Evolutionary conservation across 2,888 invertebrate species (phyloP).

Genomic region (Sinopyrophorus schimmeli): DNA sequence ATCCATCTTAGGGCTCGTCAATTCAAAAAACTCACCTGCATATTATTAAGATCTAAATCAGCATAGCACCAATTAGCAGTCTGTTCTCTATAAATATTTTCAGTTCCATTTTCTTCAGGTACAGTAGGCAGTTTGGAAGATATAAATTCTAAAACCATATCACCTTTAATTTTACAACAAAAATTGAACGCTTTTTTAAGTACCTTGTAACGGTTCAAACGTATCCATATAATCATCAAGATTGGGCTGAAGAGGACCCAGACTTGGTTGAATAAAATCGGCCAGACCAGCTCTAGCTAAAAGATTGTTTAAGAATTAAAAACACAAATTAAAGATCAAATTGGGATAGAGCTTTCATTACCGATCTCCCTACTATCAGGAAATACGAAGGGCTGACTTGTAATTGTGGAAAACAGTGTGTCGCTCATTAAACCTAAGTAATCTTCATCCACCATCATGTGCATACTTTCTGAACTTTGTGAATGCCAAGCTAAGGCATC

Average conservation of each 20-base stretch:
- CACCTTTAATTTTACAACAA: constrained; percentile 1
- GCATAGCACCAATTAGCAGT: constrained; percentile 42
- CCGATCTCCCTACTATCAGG: constrained; percentile 97
- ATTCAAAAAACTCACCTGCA: constrained; percentile 22
- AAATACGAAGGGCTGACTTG: constrained; percentile 90
- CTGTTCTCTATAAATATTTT: constrained; percentile 35
- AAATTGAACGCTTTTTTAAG: constrained; percentile 21
- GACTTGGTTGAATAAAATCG: constrained; percentile 97
- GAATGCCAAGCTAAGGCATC: constrained; percentile 75
- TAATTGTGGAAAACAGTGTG: constrained; percentile 86
- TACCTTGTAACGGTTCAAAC: constrained; percentile 82
- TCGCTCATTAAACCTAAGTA: constrained; percentile 88
- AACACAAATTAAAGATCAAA: not conserved
- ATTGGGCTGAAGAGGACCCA: constrained; percentile 95
- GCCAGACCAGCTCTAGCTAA: constrained; percentile 84
- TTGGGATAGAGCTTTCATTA: no score
- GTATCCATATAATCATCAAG: constrained; percentile 94
- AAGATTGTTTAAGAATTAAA: no score
- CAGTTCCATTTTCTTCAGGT: constrained; percentile 59
- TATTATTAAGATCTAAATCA: constrained; percentile 39
- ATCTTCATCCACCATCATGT: constrained; percentile 83
- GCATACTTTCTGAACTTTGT: constrained; percentile 66
- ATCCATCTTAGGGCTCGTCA: not conserved
- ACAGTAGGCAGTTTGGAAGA: constrained; percentile 63
- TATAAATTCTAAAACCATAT: constrained; percentile 58